Percentiles rank a stretch among this genome's conserved stretches.
phyloP scores from a whole-genome alignment of 2,888 invertebrate species.

The Polyommatus icarus region DNA sequence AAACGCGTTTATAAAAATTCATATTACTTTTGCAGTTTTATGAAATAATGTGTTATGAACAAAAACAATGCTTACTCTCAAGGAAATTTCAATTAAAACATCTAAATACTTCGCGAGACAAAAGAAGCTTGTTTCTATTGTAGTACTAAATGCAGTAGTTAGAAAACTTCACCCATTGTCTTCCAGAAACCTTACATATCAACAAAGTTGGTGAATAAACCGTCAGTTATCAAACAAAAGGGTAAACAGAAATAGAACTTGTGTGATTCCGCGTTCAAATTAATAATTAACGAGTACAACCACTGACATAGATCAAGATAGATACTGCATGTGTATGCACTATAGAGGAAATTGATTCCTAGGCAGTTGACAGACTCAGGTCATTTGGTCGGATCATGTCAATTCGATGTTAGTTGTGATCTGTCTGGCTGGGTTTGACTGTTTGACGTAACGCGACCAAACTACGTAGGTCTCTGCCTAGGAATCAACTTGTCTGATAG shows the following conservation, averaged over 20 bases:
- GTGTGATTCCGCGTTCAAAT: neutral
- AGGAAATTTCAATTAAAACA: slow-evolving; percentile 18
- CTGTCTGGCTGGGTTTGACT: no score
- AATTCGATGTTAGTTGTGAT: no score
- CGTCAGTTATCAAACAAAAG: slow-evolving; percentile 17
- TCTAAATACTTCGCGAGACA: slow-evolving; percentile 6
- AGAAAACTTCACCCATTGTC: slow-evolving; percentile 22
- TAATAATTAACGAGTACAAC: neutral
- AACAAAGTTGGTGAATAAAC: slow-evolving; percentile 24
- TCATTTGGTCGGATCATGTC: no score
- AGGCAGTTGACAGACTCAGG: no score
- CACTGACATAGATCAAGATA: no score
- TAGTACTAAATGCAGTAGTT: slow-evolving; percentile 25
- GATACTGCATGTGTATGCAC: no score
- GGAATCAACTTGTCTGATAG: no score
- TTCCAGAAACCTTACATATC: slow-evolving; percentile 24
- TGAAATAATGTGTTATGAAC: neutral
- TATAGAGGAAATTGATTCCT: no score
- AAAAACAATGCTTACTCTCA: neutral
- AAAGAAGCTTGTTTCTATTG: slow-evolving; percentile 21
- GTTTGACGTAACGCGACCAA: no score
- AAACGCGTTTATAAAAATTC: neutral
- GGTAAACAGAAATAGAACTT: slow-evolving; percentile 17
- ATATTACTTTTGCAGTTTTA: neutral
- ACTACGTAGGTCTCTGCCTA: no score